A percentile compares a stretch with the other conserved stretches of the same genome.
phyloP scores from a whole-genome alignment of 2,888 invertebrate species.

The Ennomos quercinarius region DNA sequence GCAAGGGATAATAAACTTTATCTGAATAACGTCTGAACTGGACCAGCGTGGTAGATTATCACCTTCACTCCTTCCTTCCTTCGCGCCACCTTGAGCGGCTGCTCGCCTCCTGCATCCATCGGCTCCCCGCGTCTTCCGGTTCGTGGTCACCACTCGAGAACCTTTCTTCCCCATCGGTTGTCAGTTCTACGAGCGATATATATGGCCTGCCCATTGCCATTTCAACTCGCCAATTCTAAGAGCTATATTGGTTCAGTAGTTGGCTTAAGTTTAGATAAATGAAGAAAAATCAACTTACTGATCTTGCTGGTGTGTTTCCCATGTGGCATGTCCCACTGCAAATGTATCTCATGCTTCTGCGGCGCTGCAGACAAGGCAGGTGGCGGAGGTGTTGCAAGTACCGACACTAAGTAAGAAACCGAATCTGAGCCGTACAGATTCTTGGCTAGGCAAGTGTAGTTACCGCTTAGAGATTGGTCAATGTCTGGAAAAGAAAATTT shows the following conservation, averaged over 20 bases:
- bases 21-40: too few relatives aligned
- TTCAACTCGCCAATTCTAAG: too few relatives aligned
- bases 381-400: slow-evolving; percentile 90
- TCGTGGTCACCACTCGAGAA: too few relatives aligned
- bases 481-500: slow-evolving; percentile 83
- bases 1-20: slow-evolving; percentile 27
- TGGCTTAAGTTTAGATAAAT: not conserved
- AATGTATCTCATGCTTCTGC: slow-evolving; percentile 74
- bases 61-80: too few relatives aligned
- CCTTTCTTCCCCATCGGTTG: too few relatives aligned
- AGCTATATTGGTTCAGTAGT: too few relatives aligned
- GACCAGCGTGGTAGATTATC: too few relatives aligned
- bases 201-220: too few relatives aligned
- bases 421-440: slow-evolving; percentile 95
- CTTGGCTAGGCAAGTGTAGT: slow-evolving; percentile 92
- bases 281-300: slow-evolving; percentile 55
- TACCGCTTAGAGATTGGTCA: slow-evolving; percentile 90
- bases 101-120: too few relatives aligned
- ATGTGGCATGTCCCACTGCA: slow-evolving; percentile 87
- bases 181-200: too few relatives aligned
- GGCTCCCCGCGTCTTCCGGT: too few relatives aligned
- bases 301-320: slow-evolving; percentile 67
- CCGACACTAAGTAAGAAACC: slow-evolving; percentile 91
- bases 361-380: slow-evolving; percentile 86
- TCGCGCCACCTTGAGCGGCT: too few relatives aligned